Conservation (phyloP, 2,888 invertebrate genomes). For the Steinernema hermaphroditum region DNA sequence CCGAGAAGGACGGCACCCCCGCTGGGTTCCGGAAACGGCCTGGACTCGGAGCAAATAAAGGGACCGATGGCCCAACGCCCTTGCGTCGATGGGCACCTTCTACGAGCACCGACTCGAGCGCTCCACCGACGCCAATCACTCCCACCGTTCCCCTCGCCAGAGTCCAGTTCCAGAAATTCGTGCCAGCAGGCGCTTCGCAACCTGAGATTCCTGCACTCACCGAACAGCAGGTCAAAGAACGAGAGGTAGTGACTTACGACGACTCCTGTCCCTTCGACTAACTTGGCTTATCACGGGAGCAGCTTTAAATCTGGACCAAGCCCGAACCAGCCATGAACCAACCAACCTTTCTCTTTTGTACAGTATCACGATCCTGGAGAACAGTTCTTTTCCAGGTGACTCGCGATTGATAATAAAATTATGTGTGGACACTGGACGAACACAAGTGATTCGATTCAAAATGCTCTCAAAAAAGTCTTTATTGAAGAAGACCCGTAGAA, state of each 20-base stretch:
- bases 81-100: conserved; percentile 5
- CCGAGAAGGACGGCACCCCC: neutral
- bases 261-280: conserved; percentile 22
- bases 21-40: neutral
- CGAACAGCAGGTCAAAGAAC: neutral
- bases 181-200: neutral
- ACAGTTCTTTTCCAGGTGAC: too few species aligned
- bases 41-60: neutral
- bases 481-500: neutral
- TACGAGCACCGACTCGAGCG: conserved; percentile 1
- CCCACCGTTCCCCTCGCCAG: neutral
- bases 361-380: too few species aligned
- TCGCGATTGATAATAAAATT: too few species aligned
- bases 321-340: too few species aligned
- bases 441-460: too few species aligned
- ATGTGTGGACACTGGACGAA: too few species aligned
- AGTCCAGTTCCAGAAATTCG: conserved; percentile 13
- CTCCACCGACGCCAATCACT: neutral
- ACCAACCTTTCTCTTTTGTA: too few species aligned
- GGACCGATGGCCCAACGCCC: neutral
- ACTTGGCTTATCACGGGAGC: too few species aligned
- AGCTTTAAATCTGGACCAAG: too few species aligned
- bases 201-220: too few species aligned
- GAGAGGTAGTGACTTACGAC: conserved; percentile 12
- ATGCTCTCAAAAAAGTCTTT: neutral